Evolutionary conservation across 1,140 invertebrate genomes (phyloP).

Genomic region (Drosophila yakuba): DNA sequence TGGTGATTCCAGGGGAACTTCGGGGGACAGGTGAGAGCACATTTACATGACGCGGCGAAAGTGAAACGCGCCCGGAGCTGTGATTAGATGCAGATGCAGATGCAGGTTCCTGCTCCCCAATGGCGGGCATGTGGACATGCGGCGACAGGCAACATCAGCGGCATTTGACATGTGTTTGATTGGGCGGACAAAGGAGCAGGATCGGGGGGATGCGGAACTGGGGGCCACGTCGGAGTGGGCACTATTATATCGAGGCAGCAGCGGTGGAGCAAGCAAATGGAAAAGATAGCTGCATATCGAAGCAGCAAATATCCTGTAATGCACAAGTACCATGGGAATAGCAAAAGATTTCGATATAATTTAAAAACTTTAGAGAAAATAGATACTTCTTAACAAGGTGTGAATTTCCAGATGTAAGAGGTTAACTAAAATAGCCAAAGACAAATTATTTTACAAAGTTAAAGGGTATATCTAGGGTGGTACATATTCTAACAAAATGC

Average conservation of each 20-base stretch:
- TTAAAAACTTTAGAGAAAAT: no score
- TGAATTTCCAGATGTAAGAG: no score
- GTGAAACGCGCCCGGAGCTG: slow-evolving; percentile 65
- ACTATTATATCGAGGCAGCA: background rate
- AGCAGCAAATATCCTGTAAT: no score
- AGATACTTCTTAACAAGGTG: no score
- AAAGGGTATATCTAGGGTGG: slow-evolving; percentile 29
- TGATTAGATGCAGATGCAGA: slow-evolving; percentile 71
- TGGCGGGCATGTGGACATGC: slow-evolving; percentile 46
- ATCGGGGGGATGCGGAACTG: slow-evolving; percentile 14
- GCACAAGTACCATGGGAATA: no score
- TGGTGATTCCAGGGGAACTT: background rate
- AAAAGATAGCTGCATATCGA: background rate
- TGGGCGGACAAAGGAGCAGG: slow-evolving; percentile 55
- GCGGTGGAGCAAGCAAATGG: slow-evolving; percentile 7
- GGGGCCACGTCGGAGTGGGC: background rate
- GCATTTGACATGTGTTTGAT: slow-evolving; percentile 78
- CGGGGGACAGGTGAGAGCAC: slow-evolving; percentile 57
- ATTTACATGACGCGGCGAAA: slow-evolving; percentile 81
- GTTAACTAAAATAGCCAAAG: no score
- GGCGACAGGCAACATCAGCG: slow-evolving; percentile 62
- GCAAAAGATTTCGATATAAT: no score
- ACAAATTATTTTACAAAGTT: no score
- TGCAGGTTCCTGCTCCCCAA: slow-evolving; percentile 53
- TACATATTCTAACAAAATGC: slow-evolving; percentile 13